Percentiles rank a stretch among this genome's conserved stretches.
Evolutionary conservation across 1,140 invertebrate species (phyloP).

Genomic region (Dendrolimus punctatus): DNA sequence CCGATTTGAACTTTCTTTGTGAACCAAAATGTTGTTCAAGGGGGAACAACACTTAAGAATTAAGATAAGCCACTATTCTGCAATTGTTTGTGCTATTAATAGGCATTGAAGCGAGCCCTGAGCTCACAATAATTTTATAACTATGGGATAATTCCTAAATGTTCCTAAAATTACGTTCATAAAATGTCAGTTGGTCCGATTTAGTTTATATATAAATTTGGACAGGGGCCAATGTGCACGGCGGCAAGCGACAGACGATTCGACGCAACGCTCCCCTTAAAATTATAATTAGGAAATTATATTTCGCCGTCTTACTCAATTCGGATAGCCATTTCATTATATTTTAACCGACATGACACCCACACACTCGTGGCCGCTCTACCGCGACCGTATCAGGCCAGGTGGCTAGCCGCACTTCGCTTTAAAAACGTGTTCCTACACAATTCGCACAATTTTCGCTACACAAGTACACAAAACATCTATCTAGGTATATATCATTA

Average conservation of each 20-base stretch:
- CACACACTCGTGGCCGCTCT: not conserved
- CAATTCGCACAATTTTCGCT: too few relatives aligned
- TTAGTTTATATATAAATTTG: conserved; percentile 56
- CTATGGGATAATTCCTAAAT: conserved; percentile 16
- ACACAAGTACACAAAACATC: too few relatives aligned
- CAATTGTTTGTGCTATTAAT: too few relatives aligned
- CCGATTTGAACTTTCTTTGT: too few relatives aligned
- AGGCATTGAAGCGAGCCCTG: too few relatives aligned
- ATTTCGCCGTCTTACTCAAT: conserved; percentile 38
- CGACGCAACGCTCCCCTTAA: conserved; percentile 31
- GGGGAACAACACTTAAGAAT: too few relatives aligned
- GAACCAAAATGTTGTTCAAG: too few relatives aligned
- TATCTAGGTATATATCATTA: too few relatives aligned
- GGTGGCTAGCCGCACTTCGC: too few relatives aligned
- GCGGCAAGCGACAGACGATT: conserved; percentile 29
- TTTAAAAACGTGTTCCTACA: too few relatives aligned
- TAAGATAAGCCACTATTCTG: too few relatives aligned
- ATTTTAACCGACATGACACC: not conserved
- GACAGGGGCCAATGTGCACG: conserved; percentile 35
- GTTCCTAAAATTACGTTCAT: conserved; percentile 41
- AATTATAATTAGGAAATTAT: conserved; percentile 59
- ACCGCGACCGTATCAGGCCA: too few relatives aligned
- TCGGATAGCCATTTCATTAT: conserved; percentile 16
- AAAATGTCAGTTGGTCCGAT: conserved; percentile 44
- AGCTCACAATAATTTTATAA: conserved; percentile 4